Conservation (phyloP, 2,888 invertebrate species). For the Trileptium ribeirensis region DNA sequence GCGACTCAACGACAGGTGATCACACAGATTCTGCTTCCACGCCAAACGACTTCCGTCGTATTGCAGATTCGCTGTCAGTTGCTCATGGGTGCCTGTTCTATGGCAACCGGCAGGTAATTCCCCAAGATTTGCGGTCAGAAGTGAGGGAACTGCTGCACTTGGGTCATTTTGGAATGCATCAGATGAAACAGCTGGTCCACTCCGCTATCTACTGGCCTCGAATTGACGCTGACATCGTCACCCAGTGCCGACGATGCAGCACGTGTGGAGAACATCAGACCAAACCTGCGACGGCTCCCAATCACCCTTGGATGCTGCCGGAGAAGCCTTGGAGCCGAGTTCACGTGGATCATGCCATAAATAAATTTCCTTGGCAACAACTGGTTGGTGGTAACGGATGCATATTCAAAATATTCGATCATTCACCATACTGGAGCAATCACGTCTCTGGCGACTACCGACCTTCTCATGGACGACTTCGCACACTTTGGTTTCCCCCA, state of each 20-base stretch:
- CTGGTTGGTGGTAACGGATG: constrained; percentile 8
- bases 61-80: constrained; percentile 14
- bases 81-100: constrained; percentile 33
- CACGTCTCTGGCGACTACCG: constrained; percentile 28
- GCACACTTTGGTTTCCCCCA: constrained; percentile 35
- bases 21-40: not conserved
- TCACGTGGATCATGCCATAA: constrained; percentile 42
- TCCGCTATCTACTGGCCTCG: not conserved
- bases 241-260: not conserved
- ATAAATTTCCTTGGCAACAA: constrained; percentile 28
- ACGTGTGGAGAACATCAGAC: constrained; percentile 1
- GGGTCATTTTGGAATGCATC: constrained; percentile 8
- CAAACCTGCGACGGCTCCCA: constrained; percentile 28
- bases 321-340: constrained; percentile 40
- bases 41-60: not conserved
- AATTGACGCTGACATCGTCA: constrained; percentile 13
- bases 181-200: not conserved
- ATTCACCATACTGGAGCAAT: not conserved
- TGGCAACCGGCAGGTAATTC: not conserved
- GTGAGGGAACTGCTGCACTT: not conserved
- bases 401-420: not conserved
- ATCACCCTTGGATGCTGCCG: constrained; percentile 42
- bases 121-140: not conserved
- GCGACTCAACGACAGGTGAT: not conserved
- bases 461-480: constrained; percentile 32